phyloP scores from a whole-genome alignment of 2,113 vertebrate genomes.

The Gallinago media region DNA sequence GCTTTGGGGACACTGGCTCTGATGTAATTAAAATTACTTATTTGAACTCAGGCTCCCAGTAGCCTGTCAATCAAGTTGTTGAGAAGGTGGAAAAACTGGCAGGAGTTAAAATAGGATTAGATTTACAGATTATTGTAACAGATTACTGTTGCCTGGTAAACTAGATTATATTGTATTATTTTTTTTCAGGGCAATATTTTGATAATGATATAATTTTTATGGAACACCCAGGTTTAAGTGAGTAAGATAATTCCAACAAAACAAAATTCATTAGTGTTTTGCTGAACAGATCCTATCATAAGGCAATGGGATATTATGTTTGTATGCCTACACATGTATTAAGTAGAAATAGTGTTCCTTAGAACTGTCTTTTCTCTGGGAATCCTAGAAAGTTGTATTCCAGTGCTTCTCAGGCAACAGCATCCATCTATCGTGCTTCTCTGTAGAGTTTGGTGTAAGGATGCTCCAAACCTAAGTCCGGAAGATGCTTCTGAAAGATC shows the following conservation, averaged over 20 bases:
- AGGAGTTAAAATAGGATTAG: not conserved
- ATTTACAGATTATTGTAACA: not conserved
- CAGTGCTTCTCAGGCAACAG: not conserved
- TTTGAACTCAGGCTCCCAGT: not conserved
- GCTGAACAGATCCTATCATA: not conserved
- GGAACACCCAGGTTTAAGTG: not conserved
- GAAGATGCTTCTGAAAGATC: not conserved
- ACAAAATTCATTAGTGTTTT: not conserved
- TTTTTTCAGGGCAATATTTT: not conserved
- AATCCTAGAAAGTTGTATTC: not conserved
- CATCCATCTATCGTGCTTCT: not conserved
- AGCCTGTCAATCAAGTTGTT: not conserved
- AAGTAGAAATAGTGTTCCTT: not conserved
- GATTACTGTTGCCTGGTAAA: not conserved
- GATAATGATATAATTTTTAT: not conserved
- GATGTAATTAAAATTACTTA: not conserved
- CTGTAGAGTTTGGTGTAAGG: not conserved
- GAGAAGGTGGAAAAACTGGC: not conserved
- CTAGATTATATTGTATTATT: not conserved
- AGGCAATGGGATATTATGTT: not conserved
- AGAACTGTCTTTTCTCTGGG: not conserved
- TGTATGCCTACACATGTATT: not conserved
- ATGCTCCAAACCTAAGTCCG: not conserved
- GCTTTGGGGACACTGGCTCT: not conserved
- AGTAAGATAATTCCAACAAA: not conserved